Conservation (phyloP, 2,888 invertebrate genomes). For the Teleogryllus oceanicus region DNA sequence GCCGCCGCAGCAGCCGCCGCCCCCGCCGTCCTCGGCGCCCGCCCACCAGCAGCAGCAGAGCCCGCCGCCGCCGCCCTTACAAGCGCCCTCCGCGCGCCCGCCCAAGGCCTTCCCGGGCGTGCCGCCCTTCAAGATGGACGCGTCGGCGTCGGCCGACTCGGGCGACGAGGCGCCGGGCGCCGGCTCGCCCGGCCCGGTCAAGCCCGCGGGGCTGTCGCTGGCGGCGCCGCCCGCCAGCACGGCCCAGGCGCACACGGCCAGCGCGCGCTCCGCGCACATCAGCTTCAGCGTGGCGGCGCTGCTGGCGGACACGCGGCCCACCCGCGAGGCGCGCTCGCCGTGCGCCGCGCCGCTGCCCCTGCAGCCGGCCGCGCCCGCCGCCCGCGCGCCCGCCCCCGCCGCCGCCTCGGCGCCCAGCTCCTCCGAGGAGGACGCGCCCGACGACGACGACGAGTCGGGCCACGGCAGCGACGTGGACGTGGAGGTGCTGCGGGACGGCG, state of each 20-base stretch:
- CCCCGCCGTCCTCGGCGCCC: neutral
- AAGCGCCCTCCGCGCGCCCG: neutral
- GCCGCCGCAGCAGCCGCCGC: conserved; percentile 20
- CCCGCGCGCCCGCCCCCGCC: conserved; percentile 37
- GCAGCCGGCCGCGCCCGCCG: conserved; percentile 40
- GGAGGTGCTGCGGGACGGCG: conserved; percentile 57
- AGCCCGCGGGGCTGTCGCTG: conserved; percentile 34
- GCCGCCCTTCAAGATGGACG: conserved; percentile 27
- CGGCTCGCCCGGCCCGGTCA: conserved; percentile 27
- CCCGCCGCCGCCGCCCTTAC: neutral
- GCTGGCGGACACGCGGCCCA: conserved; percentile 55
- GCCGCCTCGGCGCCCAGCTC: conserved; percentile 46
- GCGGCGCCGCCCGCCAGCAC: conserved; percentile 30
- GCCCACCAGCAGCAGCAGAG: neutral
- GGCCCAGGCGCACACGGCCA: conserved; percentile 26
- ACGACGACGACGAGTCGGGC: conserved; percentile 52
- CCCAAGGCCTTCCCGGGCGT: neutral
- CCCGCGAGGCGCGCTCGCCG: conserved; percentile 45
- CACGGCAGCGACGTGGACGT: conserved; percentile 71
- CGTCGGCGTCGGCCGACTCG: conserved; percentile 23
- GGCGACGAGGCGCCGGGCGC: conserved; percentile 11
- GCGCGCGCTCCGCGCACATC: conserved; percentile 52
- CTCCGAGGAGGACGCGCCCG: conserved; percentile 66
- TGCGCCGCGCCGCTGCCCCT: conserved; percentile 33
- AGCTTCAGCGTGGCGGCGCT: conserved; percentile 85